Conservation (phyloP, 2,797 vertebrate genomes). For the Echeneis naucrates region DNA sequence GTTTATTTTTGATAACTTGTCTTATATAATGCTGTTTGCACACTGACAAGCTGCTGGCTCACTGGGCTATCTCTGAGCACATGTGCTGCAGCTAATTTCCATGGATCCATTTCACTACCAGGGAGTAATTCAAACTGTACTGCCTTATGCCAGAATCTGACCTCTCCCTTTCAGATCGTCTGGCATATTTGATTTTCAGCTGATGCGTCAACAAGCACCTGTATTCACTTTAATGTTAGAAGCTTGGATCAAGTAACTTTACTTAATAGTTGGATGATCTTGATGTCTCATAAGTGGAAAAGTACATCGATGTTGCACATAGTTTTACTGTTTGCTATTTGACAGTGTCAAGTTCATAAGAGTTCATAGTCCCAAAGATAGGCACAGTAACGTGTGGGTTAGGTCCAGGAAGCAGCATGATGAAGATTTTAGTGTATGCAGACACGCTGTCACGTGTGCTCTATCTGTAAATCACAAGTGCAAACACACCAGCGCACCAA, state of each 20-base stretch:
- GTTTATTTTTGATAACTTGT: neutral
- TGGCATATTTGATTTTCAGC: constrained; percentile 1
- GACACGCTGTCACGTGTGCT: constrained; percentile 45
- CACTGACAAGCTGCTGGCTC: constrained; percentile 30
- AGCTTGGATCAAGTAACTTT: constrained; percentile 2
- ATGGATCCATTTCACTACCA: constrained; percentile 44
- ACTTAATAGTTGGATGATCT: constrained; percentile 24
- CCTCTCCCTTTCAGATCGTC: neutral
- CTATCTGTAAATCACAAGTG: constrained; percentile 33
- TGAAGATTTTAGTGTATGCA: constrained; percentile 58
- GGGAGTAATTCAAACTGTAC: constrained; percentile 38
- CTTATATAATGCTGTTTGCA: constrained; percentile 26
- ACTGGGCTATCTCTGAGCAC: constrained; percentile 58
- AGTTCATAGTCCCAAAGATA: constrained; percentile 71
- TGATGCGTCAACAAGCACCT: neutral
- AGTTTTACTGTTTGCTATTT: constrained; percentile 21
- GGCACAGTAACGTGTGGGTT: constrained; percentile 44
- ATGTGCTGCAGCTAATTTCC: constrained; percentile 34
- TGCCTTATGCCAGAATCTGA: constrained; percentile 10
- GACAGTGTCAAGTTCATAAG: constrained; percentile 64
- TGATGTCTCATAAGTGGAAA: neutral
- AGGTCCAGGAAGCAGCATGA: constrained; percentile 33
- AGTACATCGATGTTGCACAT: constrained; percentile 9
- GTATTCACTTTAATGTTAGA: neutral
- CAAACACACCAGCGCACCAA: neutral